Evolutionary conservation across 2,797 vertebrate genomes (phyloP), one percentile per base, ranked within the genome.

Genomic region (Schizopygopsis malacanthus): DNA sequence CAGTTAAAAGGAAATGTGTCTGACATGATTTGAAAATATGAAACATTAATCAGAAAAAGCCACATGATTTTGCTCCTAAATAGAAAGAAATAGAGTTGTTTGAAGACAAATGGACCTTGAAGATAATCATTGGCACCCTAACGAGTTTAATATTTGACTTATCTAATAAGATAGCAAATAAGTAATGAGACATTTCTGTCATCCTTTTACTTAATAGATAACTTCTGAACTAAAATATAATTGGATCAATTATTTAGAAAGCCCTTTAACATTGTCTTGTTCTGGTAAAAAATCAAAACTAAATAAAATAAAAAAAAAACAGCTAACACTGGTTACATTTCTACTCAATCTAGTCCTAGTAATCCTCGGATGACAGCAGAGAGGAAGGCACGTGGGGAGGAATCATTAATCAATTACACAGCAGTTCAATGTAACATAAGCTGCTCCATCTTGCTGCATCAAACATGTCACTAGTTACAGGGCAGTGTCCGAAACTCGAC

Each of bases 161-260:
- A 67, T 67, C 82, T 83, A 76, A 54, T 84, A 77, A 63, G 28
- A 69, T 69, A 67, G 20, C 15, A 75, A 65, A 65, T 18, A 75
- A 75, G 71, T 75, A 50, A 61, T 41, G 56, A 16, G n/a, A 45
- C 33, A 56, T 56, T 4, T 39, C 50, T 47, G 6, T 47, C 54
- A 75, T 37, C 12, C 11, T 33, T 33, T 59, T 45, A 69, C 45
- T 52, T 37, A 39, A 67, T 7, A 43, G 52, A 41, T 61, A 9
- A 33, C 59, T n/a, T 61, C 70, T 25, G 7, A 50, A 47, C 11
- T 37, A 50, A 39, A 39, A 76, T 63, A 15, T 63, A 63, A 41
- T 20, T 25, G 0, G 9, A 65, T 63, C 7, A 75, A 16, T 37
- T 61, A 73, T 39, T 78, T 59, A 52, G 25, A 65, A 69, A 63